These are phyloP conservation scores for Crotophaga sulcirostris DNA, from an alignment of 2,113 vertebrate species.

Conservation along the genomic window DNA sequence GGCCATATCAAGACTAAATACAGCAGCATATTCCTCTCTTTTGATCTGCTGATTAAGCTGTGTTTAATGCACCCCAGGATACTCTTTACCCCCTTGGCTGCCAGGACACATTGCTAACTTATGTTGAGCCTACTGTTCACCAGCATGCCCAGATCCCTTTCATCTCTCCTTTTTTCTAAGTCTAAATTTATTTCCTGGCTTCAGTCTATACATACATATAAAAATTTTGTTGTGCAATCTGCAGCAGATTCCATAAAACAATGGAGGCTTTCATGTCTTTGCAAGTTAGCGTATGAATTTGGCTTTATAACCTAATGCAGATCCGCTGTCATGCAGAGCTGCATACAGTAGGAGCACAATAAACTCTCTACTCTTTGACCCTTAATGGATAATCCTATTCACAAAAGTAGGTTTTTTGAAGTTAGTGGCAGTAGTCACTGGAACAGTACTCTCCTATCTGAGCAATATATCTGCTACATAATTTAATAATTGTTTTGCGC, in stretches of 20 bases:
- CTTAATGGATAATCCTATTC: not conserved
- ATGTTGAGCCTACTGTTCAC: too few species aligned
- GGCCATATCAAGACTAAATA: rapidly evolving
- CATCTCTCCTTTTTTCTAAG: not conserved
- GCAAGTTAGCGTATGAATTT: not conserved
- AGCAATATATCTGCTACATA: not conserved
- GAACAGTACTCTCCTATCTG: not conserved
- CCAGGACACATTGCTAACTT: not conserved
- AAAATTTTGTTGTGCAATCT: not conserved
- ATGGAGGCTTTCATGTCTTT: not conserved
- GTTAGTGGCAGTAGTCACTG: not conserved
- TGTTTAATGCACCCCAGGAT: not conserved
- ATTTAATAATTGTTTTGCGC: not conserved
- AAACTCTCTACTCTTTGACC: not conserved
- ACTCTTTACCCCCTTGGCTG: rapidly evolving
- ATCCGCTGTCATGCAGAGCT: not conserved
- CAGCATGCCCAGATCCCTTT: not conserved
- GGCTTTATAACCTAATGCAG: not conserved
- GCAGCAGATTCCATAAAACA: not conserved
- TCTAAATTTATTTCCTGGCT: not conserved
- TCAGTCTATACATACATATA: rapidly evolving
- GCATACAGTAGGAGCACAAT: not conserved
- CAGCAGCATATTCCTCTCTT: rapidly evolving
- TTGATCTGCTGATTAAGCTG: rapidly evolving
- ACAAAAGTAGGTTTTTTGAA: not conserved